These are phyloP conservation scores for Xestia xanthographa DNA, from an alignment of 2,888 invertebrate genomes.

Conservation along the genomic window DNA sequence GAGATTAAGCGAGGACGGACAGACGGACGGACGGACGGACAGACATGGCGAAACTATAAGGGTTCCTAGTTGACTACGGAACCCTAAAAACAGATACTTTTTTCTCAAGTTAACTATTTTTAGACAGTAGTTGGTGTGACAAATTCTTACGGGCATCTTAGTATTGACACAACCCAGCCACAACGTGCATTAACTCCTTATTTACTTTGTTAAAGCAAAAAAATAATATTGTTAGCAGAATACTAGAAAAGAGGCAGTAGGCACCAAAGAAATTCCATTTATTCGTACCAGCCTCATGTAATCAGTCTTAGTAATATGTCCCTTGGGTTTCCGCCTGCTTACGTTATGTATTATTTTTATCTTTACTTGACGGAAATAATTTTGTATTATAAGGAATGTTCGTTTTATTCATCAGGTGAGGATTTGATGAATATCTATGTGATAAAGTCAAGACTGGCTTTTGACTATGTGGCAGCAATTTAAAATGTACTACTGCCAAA, in stretches of 20 bases:
- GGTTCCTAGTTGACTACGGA: no score
- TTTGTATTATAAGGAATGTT: neutral
- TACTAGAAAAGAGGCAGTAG: slow-evolving; percentile 13
- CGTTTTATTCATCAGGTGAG: neutral
- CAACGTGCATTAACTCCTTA: slow-evolving; percentile 1
- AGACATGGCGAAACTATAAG: no score
- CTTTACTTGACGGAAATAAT: slow-evolving; percentile 2
- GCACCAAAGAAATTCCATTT: slow-evolving; percentile 22
- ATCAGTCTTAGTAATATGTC: slow-evolving; percentile 38
- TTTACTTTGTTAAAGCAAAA: slow-evolving; percentile 7
- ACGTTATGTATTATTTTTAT: slow-evolving; percentile 9
- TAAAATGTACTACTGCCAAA: no score
- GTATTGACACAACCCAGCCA: neutral
- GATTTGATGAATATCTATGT: neutral
- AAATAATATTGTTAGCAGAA: neutral
- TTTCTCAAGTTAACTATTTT: no score
- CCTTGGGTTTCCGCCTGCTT: slow-evolving; percentile 23
- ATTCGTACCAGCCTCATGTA: slow-evolving; percentile 20
- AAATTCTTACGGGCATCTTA: neutral
- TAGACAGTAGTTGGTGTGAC: no score
- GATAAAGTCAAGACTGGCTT: neutral
- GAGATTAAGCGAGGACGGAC: no score
- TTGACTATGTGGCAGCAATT: neutral
- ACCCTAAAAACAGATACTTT: no score
- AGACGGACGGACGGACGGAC: no score